Evolutionary conservation across 2,797 vertebrate species (phyloP), one percentile per base, ranked within the genome.

Genomic region (Sphaeramia orbicularis): DNA sequence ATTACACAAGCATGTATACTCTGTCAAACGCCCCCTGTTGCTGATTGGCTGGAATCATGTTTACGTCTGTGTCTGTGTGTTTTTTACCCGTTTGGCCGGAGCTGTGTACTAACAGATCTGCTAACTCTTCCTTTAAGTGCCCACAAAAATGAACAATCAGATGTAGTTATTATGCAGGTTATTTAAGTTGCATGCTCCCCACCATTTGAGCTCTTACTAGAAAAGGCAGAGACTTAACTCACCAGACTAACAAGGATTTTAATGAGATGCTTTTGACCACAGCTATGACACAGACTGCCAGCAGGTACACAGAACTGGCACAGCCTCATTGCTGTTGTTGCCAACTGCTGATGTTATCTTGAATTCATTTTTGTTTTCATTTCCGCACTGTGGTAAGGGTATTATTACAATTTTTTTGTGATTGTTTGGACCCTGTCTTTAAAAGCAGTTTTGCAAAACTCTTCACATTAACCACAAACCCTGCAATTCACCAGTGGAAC

Each of bases 341-440:
- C 71, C 62, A 69, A 48, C 18, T 14, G 13, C 52, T 60, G 74
- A 71, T 60, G 57, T 69, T 64, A 75, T 80, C 78, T 54, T 19
- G 6, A 65, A 54, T 62, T 65, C 7, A 58, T 51, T 45, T 43
- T 38, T 24, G 53, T 11, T 35, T 35, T 35, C 32, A 43, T 60
- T 69, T 76, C 65, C 16, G 10, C 24, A 15, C n/a, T 32, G 24
- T 47, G 58, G 30, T 16, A 5, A 24, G 51, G 7, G 53, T 37
- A 48, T 68, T 42, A 50, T 81, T 68, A 60, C 32, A 35, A 10
- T 35, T 35, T 35, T 27, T 35, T 35, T 35, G 32, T 9, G 32
- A 35, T 35, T 10, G 32, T 10, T 35, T 35, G 32, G 32, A 10
- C 32, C 7, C 6, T 1, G 35, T 9, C 32, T 35, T 35, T 35